Evolutionary conservation across 2,797 vertebrate species (phyloP).

Genomic region (Coluber constrictor): DNA sequence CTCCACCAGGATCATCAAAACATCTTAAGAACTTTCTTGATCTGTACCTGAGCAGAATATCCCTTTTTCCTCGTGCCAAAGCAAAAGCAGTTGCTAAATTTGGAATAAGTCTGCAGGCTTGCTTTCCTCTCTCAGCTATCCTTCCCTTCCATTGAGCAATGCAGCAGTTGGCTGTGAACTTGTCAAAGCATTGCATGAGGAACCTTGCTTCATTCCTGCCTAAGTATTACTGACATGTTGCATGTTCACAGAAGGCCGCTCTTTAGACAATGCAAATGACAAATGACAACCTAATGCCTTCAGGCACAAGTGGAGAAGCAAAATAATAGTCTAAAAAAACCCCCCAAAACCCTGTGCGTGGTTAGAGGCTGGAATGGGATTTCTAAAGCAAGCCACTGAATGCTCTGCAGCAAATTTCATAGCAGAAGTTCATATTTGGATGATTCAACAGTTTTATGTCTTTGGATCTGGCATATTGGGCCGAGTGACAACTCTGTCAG

Average conservation of each 20-base stretch:
- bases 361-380: not conserved
- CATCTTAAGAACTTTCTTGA: not conserved
- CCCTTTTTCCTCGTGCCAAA: not conserved
- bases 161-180: conserved; percentile 53
- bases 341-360: not conserved
- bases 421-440: not conserved
- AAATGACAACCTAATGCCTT: conserved; percentile 62
- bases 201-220: conserved; percentile 54
- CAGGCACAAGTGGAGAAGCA: conserved; percentile 34
- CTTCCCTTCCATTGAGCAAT: conserved; percentile 44
- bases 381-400: conserved; percentile 28
- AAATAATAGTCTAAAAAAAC: conserved; percentile 11
- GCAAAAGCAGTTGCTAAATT: not conserved
- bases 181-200: conserved; percentile 43
- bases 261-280: conserved; percentile 62
- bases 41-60: not conserved
- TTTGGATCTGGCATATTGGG: not conserved
- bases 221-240: conserved; percentile 48
- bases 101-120: conserved; percentile 12
- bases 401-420: not conserved
- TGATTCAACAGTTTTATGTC: not conserved
- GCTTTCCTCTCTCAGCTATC: conserved; percentile 6
- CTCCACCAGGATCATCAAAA: not conserved
- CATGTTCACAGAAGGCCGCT: conserved; percentile 46
- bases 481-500: not conserved